phyloP scores from a whole-genome alignment of 2,888 invertebrate genomes.

The Polyommatus icarus region DNA sequence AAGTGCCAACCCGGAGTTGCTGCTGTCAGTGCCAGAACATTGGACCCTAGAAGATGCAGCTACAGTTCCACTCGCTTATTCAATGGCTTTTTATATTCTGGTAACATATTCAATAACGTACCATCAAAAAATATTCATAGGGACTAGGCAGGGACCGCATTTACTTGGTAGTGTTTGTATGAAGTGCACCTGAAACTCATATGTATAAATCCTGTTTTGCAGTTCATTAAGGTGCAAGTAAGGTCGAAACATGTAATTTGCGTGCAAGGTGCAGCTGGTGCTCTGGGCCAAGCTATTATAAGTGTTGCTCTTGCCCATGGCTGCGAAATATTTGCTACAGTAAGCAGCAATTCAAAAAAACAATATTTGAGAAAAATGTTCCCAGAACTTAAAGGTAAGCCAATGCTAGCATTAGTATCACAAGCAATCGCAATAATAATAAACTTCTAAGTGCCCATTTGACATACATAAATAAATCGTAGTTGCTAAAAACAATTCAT shows the following conservation, averaged over 20 bases:
- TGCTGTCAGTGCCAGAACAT: constrained; percentile 83
- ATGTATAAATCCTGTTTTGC: constrained; percentile 20
- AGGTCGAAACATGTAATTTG: constrained; percentile 44
- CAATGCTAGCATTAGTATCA: not conserved
- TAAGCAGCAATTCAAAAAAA: constrained; percentile 51
- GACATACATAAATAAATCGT: too few species aligned
- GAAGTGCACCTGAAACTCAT: too few species aligned
- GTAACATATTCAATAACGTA: constrained; percentile 45
- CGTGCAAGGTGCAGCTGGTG: constrained; percentile 53
- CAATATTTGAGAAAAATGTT: constrained; percentile 50
- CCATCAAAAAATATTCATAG: too few species aligned
- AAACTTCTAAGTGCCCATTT: too few species aligned
- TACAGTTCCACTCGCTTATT: constrained; percentile 86
- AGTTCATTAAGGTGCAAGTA: constrained; percentile 46
- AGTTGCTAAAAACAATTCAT: too few species aligned
- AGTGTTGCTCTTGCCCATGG: constrained; percentile 49
- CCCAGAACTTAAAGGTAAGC: constrained; percentile 53
- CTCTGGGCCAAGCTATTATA: constrained; percentile 59
- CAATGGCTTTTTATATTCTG: constrained; percentile 55
- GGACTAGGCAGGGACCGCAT: too few species aligned
- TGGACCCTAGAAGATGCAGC: constrained; percentile 87
- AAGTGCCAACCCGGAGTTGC: constrained; percentile 67
- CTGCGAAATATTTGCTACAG: constrained; percentile 52
- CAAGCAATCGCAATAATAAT: too few species aligned
- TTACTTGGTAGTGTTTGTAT: not conserved